A percentile compares a stretch with the other conserved stretches of the same genome.
Evolutionary conservation across 2,888 invertebrate genomes (phyloP).

Genomic region (Pharmacophagus antenor): DNA sequence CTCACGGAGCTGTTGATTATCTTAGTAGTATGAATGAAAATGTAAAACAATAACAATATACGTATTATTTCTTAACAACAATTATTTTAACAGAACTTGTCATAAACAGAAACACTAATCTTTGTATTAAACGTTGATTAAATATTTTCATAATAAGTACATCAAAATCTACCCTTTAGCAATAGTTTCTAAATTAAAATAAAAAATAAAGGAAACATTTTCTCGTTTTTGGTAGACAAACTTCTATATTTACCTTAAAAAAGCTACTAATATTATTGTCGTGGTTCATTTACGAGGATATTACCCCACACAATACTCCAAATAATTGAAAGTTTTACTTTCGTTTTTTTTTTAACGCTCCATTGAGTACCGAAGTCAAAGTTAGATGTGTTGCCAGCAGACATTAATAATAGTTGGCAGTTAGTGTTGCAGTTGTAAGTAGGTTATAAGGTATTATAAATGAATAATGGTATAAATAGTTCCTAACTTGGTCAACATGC

Average conservation of each 20-base stretch:
- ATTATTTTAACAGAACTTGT: too few relatives aligned
- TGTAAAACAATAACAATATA: too few relatives aligned
- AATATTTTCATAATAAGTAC: background rate
- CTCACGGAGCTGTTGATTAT: too few relatives aligned
- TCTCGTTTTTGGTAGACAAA: background rate
- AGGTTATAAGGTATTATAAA: conserved; percentile 24
- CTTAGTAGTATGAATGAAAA: too few relatives aligned
- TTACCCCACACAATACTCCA: conserved; percentile 17
- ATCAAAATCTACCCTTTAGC: background rate
- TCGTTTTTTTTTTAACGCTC: conserved; percentile 23
- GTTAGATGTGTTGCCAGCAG: conserved; percentile 18
- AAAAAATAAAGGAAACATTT: background rate
- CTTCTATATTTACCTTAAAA: background rate
- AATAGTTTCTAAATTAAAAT: background rate
- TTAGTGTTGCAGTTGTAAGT: conserved; percentile 2
- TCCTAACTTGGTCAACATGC: conserved; percentile 19
- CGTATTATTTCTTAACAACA: background rate
- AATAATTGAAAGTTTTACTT: conserved; percentile 28
- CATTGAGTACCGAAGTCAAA: conserved; percentile 26
- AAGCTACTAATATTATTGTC: background rate
- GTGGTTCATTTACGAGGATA: conserved; percentile 6
- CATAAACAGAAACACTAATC: too few relatives aligned
- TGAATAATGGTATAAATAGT: conserved; percentile 24
- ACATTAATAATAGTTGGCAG: conserved; percentile 21
- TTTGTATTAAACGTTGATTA: background rate